Evolutionary conservation across 2,797 vertebrate species (phyloP).

Genomic region (Phataginus tricuspis): DNA sequence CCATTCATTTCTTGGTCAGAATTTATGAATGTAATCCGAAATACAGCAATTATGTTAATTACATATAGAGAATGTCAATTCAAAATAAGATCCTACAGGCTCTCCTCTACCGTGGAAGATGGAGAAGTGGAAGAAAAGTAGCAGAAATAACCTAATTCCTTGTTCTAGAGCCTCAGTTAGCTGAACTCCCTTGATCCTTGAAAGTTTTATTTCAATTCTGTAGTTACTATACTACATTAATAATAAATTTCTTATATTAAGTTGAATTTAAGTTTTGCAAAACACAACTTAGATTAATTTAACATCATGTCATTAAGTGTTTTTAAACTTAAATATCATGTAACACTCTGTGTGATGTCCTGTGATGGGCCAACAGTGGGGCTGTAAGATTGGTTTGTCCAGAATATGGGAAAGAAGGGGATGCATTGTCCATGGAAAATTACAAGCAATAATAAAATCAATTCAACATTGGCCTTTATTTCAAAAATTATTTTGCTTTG

Average conservation of each 20-base stretch:
- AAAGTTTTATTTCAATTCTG: neutral
- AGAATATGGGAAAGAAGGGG: fast-evolving
- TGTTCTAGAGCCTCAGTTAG: neutral
- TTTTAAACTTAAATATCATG: neutral
- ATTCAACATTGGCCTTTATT: neutral
- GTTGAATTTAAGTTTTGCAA: neutral
- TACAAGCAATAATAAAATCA: neutral
- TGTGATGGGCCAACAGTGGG: neutral
- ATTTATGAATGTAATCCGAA: neutral
- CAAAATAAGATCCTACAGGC: neutral
- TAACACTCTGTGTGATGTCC: neutral
- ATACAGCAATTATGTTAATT: neutral
- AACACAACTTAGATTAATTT: neutral
- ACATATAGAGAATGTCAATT: too few relatives aligned
- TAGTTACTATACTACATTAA: neutral
- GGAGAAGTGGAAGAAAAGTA: neutral
- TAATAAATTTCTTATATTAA: neutral
- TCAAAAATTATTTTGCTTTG: neutral
- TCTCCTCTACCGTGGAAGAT: neutral
- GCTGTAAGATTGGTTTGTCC: neutral
- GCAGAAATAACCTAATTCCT: neutral
- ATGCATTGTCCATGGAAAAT: neutral
- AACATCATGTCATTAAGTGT: neutral
- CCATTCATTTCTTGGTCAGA: neutral
- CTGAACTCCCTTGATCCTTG: neutral